A percentile compares a stretch with the other conserved stretches of the same genome.
These are phyloP conservation scores for Madoqua kirkii DNA, from an alignment of 2,113 vertebrate species.

Conservation along the genomic window DNA sequence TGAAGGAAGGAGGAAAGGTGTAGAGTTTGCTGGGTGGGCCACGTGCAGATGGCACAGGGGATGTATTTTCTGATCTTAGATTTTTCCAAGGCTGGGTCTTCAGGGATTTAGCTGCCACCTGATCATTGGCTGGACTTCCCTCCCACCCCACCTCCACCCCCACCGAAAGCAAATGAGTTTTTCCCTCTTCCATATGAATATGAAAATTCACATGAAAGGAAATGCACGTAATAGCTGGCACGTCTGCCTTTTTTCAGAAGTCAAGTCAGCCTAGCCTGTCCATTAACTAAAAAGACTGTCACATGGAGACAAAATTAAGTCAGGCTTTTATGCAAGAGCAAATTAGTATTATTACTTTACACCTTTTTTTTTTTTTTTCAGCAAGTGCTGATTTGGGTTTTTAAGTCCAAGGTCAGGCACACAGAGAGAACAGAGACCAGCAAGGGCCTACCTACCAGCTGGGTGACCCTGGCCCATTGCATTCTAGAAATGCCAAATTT, in stretches of 20 bases:
- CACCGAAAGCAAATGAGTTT: slow-evolving; percentile 28
- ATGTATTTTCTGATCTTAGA: not conserved
- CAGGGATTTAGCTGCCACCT: not conserved
- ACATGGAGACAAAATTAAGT: not conserved
- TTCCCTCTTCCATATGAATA: slow-evolving; percentile 11
- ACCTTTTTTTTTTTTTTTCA: not conserved
- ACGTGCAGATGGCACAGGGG: not conserved
- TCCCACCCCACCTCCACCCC: not conserved
- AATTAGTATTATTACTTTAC: not conserved
- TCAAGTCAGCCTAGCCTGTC: not conserved
- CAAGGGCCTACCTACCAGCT: not conserved
- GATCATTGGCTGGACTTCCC: not conserved
- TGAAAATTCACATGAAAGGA: slow-evolving; percentile 25
- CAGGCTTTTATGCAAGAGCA: not conserved
- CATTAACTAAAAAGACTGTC: not conserved
- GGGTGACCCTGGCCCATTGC: not conserved
- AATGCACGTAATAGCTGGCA: not conserved
- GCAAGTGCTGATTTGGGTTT: not conserved
- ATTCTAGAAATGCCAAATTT: not conserved
- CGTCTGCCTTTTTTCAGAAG: slow-evolving; percentile 28
- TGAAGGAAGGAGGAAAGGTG: not conserved
- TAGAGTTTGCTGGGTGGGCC: slow-evolving; percentile 24
- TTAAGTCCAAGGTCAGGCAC: not conserved
- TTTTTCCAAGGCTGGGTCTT: not conserved
- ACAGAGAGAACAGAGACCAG: not conserved